Base-by-base conservation (phyloP, 1,140 invertebrate species). In the Penaeus chinensis region DNA sequence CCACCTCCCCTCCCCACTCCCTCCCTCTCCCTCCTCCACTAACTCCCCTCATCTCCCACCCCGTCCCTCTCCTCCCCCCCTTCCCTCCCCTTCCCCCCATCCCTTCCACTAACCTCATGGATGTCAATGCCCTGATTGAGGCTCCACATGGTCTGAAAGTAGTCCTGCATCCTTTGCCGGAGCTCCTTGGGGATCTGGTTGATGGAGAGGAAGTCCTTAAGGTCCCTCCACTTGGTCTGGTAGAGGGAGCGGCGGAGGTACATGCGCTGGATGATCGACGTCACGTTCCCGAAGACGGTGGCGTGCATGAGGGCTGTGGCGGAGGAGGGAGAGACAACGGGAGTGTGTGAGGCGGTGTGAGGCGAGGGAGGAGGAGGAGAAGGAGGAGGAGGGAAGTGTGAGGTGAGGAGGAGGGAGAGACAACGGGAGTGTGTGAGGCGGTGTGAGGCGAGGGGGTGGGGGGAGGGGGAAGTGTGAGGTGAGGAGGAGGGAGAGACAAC, bases 71-170 rank as follows among this genome's bases (percentile, higher is more conserved):
- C 10, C 8, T 8, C 47, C 47, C 19, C 37, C 20, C 24, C 11
- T 77, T 61, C 42, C 13, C 20, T 0, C 19, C 11, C 81, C 16
- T 22, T 65, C 24, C n/a, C 24, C 13, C 24, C 11, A 32, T 8
- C 19, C 0, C 37, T 22, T 42, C 11, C 8, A 62, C 92, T 93
- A 93, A 98, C 97, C 95, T 98, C 97, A 91, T 99, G 97, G 93
- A 99, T 98, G 92, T 99, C 98, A 90, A 99, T 99, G 61, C 99
- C 99, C 92, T 99, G 98, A 91, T 99, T 99, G 66, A 99, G 94
- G 3, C 98, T 97, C 98, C 99, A 99, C 93, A 97, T 98, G 19
- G 99, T 99, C 93, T 99, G 98, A 92, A 99, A 99, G 92, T 99
- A 99, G 91, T 99, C 99, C 91, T 99, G 97, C 94, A 99, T 97